phyloP scores from a whole-genome alignment of 1,140 invertebrate species.

The Drosophila leontia region DNA sequence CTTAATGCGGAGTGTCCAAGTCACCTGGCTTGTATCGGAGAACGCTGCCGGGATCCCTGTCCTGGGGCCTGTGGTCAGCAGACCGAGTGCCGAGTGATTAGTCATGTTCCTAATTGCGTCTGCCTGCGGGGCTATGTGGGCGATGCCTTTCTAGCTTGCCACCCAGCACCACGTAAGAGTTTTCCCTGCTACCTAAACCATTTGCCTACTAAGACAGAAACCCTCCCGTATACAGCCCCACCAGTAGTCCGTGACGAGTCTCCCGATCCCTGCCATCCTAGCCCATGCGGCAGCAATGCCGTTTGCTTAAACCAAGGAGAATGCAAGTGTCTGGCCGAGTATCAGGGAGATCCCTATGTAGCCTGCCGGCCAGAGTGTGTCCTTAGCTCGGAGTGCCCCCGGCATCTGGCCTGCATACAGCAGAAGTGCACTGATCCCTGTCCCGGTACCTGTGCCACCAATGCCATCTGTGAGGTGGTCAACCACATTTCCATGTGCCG shows the following conservation, averaged over 20 bases:
- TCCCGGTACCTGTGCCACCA: slow-evolving; percentile 89
- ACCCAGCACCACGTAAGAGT: slow-evolving; percentile 80
- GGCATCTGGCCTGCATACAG: slow-evolving; percentile 89
- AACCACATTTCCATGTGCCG: slow-evolving; percentile 92
- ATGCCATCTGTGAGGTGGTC: slow-evolving; percentile 90
- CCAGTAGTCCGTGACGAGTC: slow-evolving; percentile 76
- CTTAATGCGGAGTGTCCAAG: slow-evolving; percentile 91
- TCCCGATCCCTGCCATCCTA: slow-evolving; percentile 86
- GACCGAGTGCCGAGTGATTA: slow-evolving; percentile 92
- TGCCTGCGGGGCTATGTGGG: slow-evolving; percentile 91
- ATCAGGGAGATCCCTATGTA: slow-evolving; percentile 88
- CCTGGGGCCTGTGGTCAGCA: slow-evolving; percentile 91
- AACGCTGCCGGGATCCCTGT: slow-evolving; percentile 91
- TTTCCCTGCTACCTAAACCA: neutral
- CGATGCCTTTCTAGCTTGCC: slow-evolving; percentile 91
- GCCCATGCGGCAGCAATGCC: slow-evolving; percentile 87
- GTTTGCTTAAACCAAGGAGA: slow-evolving; percentile 90
- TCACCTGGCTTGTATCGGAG: slow-evolving; percentile 89
- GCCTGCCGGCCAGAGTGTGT: slow-evolving; percentile 93
- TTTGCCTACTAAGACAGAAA: slow-evolving; percentile 3
- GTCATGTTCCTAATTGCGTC: slow-evolving; percentile 92
- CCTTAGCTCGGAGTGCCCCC: slow-evolving; percentile 92
- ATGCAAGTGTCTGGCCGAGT: slow-evolving; percentile 88
- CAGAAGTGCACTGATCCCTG: slow-evolving; percentile 92
- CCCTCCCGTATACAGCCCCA: slow-evolving; percentile 48